Base-by-base conservation (phyloP, 2,113 vertebrate genomes). In the Amphiprion percula region DNA sequence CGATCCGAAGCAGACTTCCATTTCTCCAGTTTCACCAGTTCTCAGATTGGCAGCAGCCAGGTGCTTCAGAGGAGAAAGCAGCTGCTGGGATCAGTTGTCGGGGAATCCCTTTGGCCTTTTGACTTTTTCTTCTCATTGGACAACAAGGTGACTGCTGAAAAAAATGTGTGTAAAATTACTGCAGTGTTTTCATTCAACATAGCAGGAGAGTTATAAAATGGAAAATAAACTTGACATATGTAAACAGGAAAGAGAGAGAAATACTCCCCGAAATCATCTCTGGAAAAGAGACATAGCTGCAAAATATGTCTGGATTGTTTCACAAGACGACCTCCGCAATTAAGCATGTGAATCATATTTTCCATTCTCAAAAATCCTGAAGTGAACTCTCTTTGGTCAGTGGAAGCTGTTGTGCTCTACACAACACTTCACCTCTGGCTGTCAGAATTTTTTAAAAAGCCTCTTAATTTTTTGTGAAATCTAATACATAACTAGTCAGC, bases 301-400 rank as follows among this genome's bases (percentile, higher is more conserved):
- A 81, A 74, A 86, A 84, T 83, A 54, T 23, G 56, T 68, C 90
- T 91, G 90, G 84, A 81, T 87, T 85, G 54, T 93, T 89, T 89
- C 86, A 89, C 59, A 71, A 83, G 87, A 74, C 80, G 77, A 80
- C 62, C 87, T 86, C 62, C 28, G 23, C 69, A 90, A 90, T 91
- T 90, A 92, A 80, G 64, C 39, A 39, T 59, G 55, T 87, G 87
- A 94, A 88, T 92, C 77, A 91, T 70, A 86, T 82, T 93, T 94
- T 94, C 93, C 91, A 54, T 90, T 85, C 71, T 52, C 53, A 82
- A 54, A 79, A 85, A 83, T 75, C 59, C 83, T 78, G 30, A 77
- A 77, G 66, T 83, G 65, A 89, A 82, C 68, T 82, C 49, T 81
- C 26, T 87, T 88, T 62, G 74, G 79, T 77, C 70, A 72, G 30